Percentiles rank a stretch among this genome's conserved stretches.
Evolutionary conservation across 1,140 invertebrate genomes (phyloP).

Genomic region (Bombyx mori): DNA sequence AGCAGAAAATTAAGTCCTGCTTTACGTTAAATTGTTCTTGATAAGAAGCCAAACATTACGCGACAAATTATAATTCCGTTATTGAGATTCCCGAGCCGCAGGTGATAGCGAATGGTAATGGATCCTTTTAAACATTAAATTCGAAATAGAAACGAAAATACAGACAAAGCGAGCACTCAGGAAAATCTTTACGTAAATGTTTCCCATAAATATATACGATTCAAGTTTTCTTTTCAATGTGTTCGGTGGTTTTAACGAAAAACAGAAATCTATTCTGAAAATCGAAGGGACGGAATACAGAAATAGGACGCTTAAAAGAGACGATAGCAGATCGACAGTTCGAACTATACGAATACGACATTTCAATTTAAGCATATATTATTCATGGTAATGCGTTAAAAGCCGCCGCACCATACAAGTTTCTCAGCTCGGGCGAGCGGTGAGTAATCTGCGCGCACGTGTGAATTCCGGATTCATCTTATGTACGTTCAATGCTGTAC

Average conservation of each 20-base stretch:
- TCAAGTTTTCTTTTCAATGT: conserved; percentile 13
- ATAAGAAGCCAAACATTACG: conserved; percentile 28
- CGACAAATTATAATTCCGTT: conserved; percentile 19
- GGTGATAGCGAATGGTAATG: not conserved
- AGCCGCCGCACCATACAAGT: conserved; percentile 52
- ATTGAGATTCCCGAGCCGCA: conserved; percentile 7
- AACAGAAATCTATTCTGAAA: conserved; percentile 53
- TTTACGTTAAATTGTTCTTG: conserved; percentile 36
- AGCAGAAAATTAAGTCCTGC: conserved; percentile 42
- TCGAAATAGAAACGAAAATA: not conserved
- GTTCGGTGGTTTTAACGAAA: conserved; percentile 31
- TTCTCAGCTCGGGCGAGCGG: conserved; percentile 35
- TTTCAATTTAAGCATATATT: conserved; percentile 70
- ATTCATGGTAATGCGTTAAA: conserved; percentile 71
- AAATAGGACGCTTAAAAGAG: conserved; percentile 33
- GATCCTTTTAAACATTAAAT: not conserved
- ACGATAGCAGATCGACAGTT: conserved; percentile 42
- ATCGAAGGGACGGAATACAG: conserved; percentile 41
- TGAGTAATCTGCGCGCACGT: conserved; percentile 60
- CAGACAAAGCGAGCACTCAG: not conserved
- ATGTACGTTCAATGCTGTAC: conserved; percentile 59
- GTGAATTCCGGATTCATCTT: conserved; percentile 40
- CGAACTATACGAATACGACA: conserved; percentile 63
- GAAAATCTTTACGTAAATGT: too few species aligned
- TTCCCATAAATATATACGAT: not conserved